Percentiles rank a stretch among this genome's conserved stretches.
Evolutionary conservation across 2,113 vertebrate genomes (phyloP).

Genomic region (Triplophysa siluroides): DNA sequence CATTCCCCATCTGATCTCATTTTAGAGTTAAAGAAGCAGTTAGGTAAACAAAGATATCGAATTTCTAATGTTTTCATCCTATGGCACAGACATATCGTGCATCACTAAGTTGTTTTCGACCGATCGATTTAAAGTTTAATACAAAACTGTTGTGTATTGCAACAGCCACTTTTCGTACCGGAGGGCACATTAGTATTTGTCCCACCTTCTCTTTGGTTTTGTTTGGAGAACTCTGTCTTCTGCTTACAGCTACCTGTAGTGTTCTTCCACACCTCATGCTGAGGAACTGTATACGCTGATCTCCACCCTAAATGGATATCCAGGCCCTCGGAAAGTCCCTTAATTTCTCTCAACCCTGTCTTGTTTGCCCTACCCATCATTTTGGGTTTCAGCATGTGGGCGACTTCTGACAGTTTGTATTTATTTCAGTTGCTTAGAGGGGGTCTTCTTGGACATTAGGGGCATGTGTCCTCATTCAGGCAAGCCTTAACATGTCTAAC

Average conservation of each 20-base stretch:
- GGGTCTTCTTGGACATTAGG: slow-evolving; percentile 69
- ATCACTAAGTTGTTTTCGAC: not conserved
- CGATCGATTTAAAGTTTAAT: not conserved
- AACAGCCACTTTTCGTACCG: not conserved
- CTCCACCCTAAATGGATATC: slow-evolving; percentile 64
- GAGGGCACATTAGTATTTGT: not conserved
- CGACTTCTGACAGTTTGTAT: slow-evolving; percentile 72
- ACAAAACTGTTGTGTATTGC: not conserved
- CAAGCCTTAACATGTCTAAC: slow-evolving; percentile 73
- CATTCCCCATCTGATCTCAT: too few species aligned
- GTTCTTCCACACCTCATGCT: slow-evolving; percentile 41
- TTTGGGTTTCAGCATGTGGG: slow-evolving; percentile 70
- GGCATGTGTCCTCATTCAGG: slow-evolving; percentile 72
- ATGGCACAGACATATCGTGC: not conserved
- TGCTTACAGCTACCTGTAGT: slow-evolving; percentile 54
- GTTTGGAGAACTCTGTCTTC: not conserved
- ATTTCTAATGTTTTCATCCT: too few species aligned
- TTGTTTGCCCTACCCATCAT: slow-evolving; percentile 61
- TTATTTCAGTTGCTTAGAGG: slow-evolving; percentile 71
- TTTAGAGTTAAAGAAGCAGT: too few species aligned
- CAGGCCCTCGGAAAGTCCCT: slow-evolving; percentile 65
- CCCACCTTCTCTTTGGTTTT: slow-evolving; percentile 15
- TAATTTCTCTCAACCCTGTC: slow-evolving; percentile 55
- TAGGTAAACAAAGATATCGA: too few species aligned
- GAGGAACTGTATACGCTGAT: slow-evolving; percentile 48